Conservation (phyloP, 2,113 vertebrate genomes). For the Pandion haliaetus region DNA sequence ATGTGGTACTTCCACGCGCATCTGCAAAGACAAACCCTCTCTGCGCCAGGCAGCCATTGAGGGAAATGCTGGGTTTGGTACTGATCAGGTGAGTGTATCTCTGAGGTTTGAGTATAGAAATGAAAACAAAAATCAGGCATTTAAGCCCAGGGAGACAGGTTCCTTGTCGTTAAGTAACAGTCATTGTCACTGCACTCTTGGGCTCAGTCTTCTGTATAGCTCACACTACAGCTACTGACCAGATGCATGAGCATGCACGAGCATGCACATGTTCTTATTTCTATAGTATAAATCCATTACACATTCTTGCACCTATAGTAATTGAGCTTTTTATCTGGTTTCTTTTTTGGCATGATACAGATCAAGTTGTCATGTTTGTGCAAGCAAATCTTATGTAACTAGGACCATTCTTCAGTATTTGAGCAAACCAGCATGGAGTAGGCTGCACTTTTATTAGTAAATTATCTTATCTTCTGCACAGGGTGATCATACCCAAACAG, state of each 20-base stretch:
- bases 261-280: not conserved
- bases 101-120: not conserved
- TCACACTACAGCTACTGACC: not conserved
- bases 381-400: not conserved
- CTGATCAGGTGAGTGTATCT: not conserved
- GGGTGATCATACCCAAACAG: not conserved
- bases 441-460: not conserved
- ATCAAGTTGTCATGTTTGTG: not conserved
- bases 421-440: not conserved
- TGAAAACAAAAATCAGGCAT: not conserved
- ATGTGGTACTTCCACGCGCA: accelerated
- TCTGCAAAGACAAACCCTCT: not conserved
- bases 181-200: not conserved
- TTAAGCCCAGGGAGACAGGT: not conserved
- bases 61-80: not conserved
- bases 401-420: accelerated
- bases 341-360: not conserved
- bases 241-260: not conserved
- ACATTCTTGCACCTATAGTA: not conserved
- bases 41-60: not conserved
- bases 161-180: not conserved
- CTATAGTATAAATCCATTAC: not conserved
- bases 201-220: not conserved
- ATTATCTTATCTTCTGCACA: not conserved
- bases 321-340: not conserved